Conservation (phyloP, 2,888 invertebrate genomes). For the Carterocephalus palaemon region DNA sequence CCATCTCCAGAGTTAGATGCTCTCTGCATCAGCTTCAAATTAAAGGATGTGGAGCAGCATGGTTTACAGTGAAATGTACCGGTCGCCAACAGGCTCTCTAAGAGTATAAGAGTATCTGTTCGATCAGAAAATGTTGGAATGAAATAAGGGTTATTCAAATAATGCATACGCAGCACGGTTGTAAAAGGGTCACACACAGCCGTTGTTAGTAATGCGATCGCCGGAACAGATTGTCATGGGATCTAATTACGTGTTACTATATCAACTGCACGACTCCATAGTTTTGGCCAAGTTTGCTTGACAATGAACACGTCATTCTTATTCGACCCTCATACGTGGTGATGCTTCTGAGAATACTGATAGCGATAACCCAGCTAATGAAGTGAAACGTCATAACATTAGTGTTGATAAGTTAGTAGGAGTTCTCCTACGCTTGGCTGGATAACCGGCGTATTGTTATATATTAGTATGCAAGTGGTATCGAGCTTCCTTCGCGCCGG, state of each 20-base stretch:
- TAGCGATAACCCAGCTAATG: conserved; percentile 43
- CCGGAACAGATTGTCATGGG: conserved; percentile 41
- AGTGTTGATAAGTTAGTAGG: conserved; percentile 29
- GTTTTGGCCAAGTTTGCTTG: conserved; percentile 59
- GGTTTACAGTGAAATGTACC: too few relatives aligned
- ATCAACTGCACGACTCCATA: conserved; percentile 39
- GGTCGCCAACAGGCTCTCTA: too few relatives aligned
- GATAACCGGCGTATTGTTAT: conserved; percentile 47
- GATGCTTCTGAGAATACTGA: conserved; percentile 60
- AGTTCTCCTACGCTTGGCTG: conserved; percentile 44
- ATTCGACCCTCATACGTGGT: conserved; percentile 49
- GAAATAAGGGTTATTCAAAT: too few relatives aligned
- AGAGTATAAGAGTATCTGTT: too few relatives aligned
- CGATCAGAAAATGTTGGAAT: too few relatives aligned
- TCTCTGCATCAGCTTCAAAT: too few relatives aligned
- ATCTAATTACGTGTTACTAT: conserved; percentile 40
- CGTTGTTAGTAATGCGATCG: conserved; percentile 24
- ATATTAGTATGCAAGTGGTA: conserved; percentile 64
- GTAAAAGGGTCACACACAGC: conserved; percentile 8
- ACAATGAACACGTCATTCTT: conserved; percentile 58
- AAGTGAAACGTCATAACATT: conserved; percentile 29
- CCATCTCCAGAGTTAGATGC: too few relatives aligned
- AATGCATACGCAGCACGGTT: too few relatives aligned
- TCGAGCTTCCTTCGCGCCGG: conserved; percentile 53
- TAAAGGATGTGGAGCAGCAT: too few relatives aligned